Evolutionary conservation across 2,113 vertebrate species (phyloP), one percentile per base, ranked within the genome.

Genomic region (Heliornis fulica): DNA sequence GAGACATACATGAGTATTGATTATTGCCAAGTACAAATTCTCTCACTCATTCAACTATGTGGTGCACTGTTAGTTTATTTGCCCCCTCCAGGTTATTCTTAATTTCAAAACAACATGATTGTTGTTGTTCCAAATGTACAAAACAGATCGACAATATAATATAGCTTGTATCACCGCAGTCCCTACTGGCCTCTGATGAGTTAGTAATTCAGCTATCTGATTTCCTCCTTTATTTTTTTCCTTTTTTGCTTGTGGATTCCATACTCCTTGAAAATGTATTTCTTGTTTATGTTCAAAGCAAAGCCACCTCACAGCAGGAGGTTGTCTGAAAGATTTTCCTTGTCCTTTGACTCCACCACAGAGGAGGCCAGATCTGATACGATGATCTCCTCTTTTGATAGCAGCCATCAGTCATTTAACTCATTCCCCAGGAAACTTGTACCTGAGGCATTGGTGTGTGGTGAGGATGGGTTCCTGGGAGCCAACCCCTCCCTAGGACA

Each of bases 61-160:
- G 31, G n/a, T 28, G 28, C n/a, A 23, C 32, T 70, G 60, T 65
- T 71, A 80, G 83, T 83, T 93, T 94, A 87, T 94, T 94, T 95
- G n/a, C 56, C 69, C 57, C 80, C 88, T 96, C 88, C 83, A 90
- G 96, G 86, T 95, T 95, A 93, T 63, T 92, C 88, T 90, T 96
- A 95, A 97, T 96, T 96, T 96, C 94, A 95, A 84, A 95, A 80
- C 77, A 74, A 89, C 5, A 0, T 51, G 40, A 90, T 57, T 87
- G 83, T 64, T 68, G 76, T 80, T 93, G 85, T 82, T 96, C 80
- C 76, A 91, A 86, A 89, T 16, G 72, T 75, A 72, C 80, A 53
- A 90, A 84, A 94, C 72, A 95, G 96, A 96, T 75, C 87, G 93
- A 86, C 88, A 81, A 86, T 78, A 90, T 81, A 89, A 93, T 90